phyloP scores from a whole-genome alignment of 2,888 invertebrate genomes.

The Cataglyphis cursor region DNA sequence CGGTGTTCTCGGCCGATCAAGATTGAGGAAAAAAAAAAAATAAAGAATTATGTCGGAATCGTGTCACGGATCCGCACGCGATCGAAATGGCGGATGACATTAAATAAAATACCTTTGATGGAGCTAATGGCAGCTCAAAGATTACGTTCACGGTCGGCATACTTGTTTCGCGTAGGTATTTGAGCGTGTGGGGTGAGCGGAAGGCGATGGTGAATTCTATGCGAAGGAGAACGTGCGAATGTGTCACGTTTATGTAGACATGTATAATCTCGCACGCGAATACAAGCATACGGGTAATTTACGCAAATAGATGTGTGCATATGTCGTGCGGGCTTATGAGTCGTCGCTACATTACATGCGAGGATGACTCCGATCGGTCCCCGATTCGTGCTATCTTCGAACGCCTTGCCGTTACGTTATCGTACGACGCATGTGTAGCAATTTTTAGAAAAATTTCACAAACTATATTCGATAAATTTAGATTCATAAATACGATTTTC shows the following conservation, averaged over 20 bases:
- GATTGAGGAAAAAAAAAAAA: conserved; percentile 29
- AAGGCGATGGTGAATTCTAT: conserved; percentile 66
- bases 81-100: conserved; percentile 8
- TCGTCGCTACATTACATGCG: conserved; percentile 71
- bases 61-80: conserved; percentile 41
- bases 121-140: conserved; percentile 66
- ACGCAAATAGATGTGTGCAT: conserved; percentile 66
- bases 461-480: neutral
- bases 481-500: neutral
- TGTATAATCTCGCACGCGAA: conserved; percentile 53
- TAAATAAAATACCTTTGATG: conserved; percentile 50
- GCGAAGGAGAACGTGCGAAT: conserved; percentile 58
- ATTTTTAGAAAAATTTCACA: neutral
- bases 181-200: conserved; percentile 64
- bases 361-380: conserved; percentile 68
- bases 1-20: conserved; percentile 34
- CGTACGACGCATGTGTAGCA: neutral
- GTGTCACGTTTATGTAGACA: conserved; percentile 50
- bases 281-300: conserved; percentile 73
- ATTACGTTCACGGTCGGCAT: conserved; percentile 63
- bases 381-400: conserved; percentile 56
- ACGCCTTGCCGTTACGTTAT: conserved; percentile 25
- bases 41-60: conserved; percentile 41
- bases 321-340: conserved; percentile 64
- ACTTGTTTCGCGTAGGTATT: conserved; percentile 66